Evolutionary conservation across 1,140 invertebrate species (phyloP).

Genomic region (Zophobas morio): DNA sequence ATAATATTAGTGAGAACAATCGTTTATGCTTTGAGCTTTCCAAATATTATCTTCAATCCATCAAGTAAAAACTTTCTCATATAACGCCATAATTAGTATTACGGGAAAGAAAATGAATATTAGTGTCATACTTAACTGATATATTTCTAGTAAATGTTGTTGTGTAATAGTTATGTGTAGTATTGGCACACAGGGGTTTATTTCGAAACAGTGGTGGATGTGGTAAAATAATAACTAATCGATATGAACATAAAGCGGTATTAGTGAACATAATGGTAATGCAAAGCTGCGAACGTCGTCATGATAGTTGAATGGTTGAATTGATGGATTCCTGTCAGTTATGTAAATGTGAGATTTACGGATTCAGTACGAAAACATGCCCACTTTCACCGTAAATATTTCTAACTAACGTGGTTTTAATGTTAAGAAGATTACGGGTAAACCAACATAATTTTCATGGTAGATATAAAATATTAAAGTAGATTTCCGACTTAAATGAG

Average conservation of each 20-base stretch:
- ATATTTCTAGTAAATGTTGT: too few species aligned
- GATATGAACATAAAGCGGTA: too few species aligned
- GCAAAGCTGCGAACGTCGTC: neutral
- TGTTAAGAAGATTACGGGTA: neutral
- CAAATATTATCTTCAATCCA: too few species aligned
- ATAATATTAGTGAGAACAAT: neutral
- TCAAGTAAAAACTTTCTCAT: too few species aligned
- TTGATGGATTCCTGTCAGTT: conserved; percentile 6
- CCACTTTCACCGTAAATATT: neutral
- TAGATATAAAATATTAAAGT: neutral
- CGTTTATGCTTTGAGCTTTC: neutral
- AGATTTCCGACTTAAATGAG: neutral
- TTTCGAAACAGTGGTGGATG: too few species aligned
- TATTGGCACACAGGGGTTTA: too few species aligned
- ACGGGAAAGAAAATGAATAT: too few species aligned
- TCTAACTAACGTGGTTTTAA: neutral
- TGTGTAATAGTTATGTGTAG: too few species aligned
- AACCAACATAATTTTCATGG: neutral
- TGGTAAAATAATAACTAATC: too few species aligned
- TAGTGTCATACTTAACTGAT: too few species aligned
- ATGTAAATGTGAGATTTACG: conserved; percentile 11
- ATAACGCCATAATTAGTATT: too few species aligned
- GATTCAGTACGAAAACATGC: neutral
- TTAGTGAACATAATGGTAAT: neutral
- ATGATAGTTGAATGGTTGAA: conserved; percentile 3